A percentile compares a stretch with the other conserved stretches of the same genome.
These are phyloP conservation scores for Chironomus tentans DNA, from an alignment of 2,888 invertebrate species.

Conservation along the genomic window DNA sequence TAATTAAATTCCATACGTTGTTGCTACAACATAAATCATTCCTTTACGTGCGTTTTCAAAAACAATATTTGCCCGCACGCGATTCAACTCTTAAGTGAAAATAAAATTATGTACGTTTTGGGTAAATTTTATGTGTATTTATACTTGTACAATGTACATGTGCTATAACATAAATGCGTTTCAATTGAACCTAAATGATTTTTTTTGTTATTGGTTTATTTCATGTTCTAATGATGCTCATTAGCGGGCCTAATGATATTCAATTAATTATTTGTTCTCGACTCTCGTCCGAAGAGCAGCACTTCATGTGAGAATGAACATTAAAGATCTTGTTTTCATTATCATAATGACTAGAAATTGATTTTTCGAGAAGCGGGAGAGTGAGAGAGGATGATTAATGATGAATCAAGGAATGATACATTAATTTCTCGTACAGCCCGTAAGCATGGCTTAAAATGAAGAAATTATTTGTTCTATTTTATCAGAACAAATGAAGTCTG, in stretches of 20 bases:
- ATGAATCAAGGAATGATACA: neutral
- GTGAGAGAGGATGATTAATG: neutral
- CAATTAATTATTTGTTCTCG: neutral
- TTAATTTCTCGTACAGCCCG: neutral
- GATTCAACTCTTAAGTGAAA: neutral
- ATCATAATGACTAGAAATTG: no score
- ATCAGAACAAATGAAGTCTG: no score
- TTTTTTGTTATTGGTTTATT: neutral
- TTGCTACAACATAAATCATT: slow-evolving; percentile 20
- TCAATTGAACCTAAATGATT: neutral
- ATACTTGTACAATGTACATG: no score
- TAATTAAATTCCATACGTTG: slow-evolving; percentile 24
- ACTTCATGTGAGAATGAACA: no score
- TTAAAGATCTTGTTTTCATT: no score
- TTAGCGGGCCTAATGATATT: neutral
- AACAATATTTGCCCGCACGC: slow-evolving; percentile 1
- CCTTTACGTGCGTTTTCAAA: neutral
- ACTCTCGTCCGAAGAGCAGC: no score
- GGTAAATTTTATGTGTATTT: neutral
- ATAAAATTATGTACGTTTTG: neutral
- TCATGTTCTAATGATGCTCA: neutral
- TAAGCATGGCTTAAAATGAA: neutral
- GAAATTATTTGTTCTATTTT: neutral
- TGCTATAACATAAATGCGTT: no score
- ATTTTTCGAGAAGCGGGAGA: no score